Evolutionary conservation across 2,888 invertebrate genomes (phyloP).

Genomic region (Anaspis maculata): DNA sequence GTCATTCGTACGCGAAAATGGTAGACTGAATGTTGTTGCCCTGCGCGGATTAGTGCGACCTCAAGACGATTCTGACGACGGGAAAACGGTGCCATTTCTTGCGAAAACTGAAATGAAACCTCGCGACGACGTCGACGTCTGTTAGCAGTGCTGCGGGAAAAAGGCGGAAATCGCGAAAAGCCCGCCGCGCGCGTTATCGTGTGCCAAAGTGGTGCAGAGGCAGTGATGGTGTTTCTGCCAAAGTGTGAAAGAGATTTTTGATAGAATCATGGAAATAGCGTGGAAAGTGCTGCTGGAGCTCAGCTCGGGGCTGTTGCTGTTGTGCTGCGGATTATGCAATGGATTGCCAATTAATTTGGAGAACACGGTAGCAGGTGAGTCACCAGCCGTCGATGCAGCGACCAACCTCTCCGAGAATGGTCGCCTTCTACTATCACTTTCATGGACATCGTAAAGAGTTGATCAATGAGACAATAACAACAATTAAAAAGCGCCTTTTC

Average conservation of each 20-base stretch:
- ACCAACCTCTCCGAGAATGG: no score
- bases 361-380: slow-evolving; percentile 40
- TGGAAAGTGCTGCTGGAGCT: slow-evolving; percentile 37
- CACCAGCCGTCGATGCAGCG: slow-evolving; percentile 24
- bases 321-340: slow-evolving; percentile 37
- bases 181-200: no score
- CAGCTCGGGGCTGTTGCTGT: slow-evolving; percentile 32
- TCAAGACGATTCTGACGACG: slow-evolving; percentile 5
- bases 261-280: slow-evolving; percentile 33
- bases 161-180: no score
- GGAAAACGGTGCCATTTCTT: slow-evolving; percentile 2
- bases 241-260: no score
- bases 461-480: neutral
- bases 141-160: no score
- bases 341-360: slow-evolving; percentile 40
- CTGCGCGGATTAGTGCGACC: slow-evolving; percentile 1
- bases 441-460: no score
- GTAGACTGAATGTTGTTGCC: slow-evolving; percentile 8
- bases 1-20: slow-evolving; percentile 13
- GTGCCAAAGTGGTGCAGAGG: neutral
- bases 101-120: slow-evolving; percentile 2
- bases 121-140: no score
- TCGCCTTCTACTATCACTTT: slow-evolving; percentile 26
- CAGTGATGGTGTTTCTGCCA: slow-evolving; percentile 8
- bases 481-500: slow-evolving; percentile 2